Evolutionary conservation across 2,113 vertebrate species (phyloP).

Genomic region (Mohoua ochrocephala): DNA sequence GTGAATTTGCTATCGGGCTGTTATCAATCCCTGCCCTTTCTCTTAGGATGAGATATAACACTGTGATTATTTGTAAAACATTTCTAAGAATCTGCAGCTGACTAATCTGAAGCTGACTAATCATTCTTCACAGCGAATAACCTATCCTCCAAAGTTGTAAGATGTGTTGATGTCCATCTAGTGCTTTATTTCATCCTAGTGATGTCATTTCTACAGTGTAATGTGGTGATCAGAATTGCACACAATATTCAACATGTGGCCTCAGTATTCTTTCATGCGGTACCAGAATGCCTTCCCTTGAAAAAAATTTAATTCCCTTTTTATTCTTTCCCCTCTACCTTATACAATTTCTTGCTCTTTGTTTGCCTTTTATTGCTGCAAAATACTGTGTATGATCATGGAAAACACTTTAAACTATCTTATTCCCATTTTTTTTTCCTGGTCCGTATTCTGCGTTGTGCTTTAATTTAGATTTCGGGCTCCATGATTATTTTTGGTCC

Average conservation of each 20-base stretch:
- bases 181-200: neutral
- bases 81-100: neutral
- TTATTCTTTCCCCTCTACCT: neutral
- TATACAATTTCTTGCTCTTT: constrained; percentile 10
- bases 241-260: neutral
- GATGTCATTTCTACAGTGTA: neutral
- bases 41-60: neutral
- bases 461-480: constrained; percentile 39
- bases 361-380: neutral
- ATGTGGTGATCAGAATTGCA: neutral
- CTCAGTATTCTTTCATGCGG: neutral
- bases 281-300: constrained; percentile 13
- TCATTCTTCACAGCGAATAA: neutral
- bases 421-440: constrained; percentile 25
- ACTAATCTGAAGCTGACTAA: neutral
- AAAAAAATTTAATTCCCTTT: constrained; percentile 11
- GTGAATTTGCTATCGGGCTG: neutral
- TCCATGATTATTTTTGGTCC: constrained; percentile 37
- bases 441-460: neutral
- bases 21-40: neutral
- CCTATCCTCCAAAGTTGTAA: neutral
- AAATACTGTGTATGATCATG: neutral
- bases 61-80: neutral
- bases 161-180: neutral
- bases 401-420: neutral